A percentile compares a stretch with the other conserved stretches of the same genome.
phyloP scores from a whole-genome alignment of 2,888 invertebrate species.

The Carcina quercana region DNA sequence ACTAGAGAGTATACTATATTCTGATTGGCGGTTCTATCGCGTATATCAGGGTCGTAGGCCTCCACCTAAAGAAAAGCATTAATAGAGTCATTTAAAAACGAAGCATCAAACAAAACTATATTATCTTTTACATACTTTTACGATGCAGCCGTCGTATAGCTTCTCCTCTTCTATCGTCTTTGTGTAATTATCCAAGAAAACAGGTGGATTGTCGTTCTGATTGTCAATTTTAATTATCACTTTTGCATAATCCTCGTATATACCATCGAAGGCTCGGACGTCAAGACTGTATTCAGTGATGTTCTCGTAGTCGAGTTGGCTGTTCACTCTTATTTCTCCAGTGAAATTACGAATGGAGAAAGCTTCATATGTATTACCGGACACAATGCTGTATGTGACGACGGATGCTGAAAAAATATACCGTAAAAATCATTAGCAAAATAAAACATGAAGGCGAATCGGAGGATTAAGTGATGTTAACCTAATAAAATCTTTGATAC shows the following conservation, averaged over 20 bases:
- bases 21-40: constrained; percentile 82
- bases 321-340: constrained; percentile 88
- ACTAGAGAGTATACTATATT: constrained; percentile 85
- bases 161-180: constrained; percentile 85
- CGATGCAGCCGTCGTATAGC: constrained; percentile 80
- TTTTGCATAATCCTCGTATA: constrained; percentile 86
- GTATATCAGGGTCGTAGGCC: constrained; percentile 91
- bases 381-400: constrained; percentile 90
- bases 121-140: constrained; percentile 77
- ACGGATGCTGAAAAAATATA: constrained; percentile 76
- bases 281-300: constrained; percentile 89
- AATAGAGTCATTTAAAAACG: too few relatives aligned
- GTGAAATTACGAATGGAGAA: constrained; percentile 90
- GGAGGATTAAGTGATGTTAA: too few relatives aligned
- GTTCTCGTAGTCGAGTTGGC: constrained; percentile 86
- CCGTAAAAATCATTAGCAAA: too few relatives aligned
- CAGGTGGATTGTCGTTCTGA: constrained; percentile 94
- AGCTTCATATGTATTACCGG: constrained; percentile 89
- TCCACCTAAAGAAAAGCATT: constrained; percentile 72
- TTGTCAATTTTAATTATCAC: constrained; percentile 91
- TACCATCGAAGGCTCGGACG: constrained; percentile 88
- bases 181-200: constrained; percentile 83
- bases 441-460: too few relatives aligned
- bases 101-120: too few relatives aligned
- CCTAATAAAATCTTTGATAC: too few relatives aligned